A percentile compares a stretch with the other conserved stretches of the same genome.
These are phyloP conservation scores for Styela plicata DNA, from an alignment of 23 tunicate genomes.

Conservation along the genomic window DNA sequence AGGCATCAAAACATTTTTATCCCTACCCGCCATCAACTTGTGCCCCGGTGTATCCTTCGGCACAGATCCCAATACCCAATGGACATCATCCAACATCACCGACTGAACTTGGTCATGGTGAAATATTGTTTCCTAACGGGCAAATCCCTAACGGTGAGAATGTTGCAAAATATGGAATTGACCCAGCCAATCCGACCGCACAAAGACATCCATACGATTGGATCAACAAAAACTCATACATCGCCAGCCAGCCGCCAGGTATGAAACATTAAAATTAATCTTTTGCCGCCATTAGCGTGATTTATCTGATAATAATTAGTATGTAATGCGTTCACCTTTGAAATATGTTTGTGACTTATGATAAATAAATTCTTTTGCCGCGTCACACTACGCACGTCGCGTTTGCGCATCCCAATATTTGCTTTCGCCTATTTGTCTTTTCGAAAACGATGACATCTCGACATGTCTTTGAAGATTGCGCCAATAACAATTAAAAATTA, in stretches of 20 bases:
- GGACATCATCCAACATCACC: constrained; percentile 47
- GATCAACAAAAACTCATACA: constrained; percentile 86
- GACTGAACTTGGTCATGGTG: constrained; percentile 17
- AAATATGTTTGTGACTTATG: background rate
- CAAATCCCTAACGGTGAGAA: constrained; percentile 16
- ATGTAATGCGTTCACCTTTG: constrained; percentile 3
- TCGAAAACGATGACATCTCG: background rate
- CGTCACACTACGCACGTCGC: background rate
- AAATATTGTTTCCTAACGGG: constrained; percentile 29
- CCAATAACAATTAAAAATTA: background rate
- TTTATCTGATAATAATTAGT: background rate
- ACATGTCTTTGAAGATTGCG: background rate
- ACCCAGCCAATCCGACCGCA: background rate
- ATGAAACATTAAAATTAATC: background rate
- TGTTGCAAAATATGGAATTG: constrained; percentile 6
- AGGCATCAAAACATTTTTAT: background rate
- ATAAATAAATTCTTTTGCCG: background rate
- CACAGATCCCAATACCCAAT: constrained; percentile 25
- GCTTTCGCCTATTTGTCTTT: background rate
- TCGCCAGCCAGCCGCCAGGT: constrained; percentile 78
- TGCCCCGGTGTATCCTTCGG: constrained; percentile 30
- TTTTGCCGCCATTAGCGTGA: background rate
- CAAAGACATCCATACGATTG: constrained; percentile 84
- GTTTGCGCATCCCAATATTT: background rate
- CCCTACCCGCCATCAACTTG: background rate